Conservation (phyloP, 2,888 invertebrate species). For the Euzophera pinguis region DNA sequence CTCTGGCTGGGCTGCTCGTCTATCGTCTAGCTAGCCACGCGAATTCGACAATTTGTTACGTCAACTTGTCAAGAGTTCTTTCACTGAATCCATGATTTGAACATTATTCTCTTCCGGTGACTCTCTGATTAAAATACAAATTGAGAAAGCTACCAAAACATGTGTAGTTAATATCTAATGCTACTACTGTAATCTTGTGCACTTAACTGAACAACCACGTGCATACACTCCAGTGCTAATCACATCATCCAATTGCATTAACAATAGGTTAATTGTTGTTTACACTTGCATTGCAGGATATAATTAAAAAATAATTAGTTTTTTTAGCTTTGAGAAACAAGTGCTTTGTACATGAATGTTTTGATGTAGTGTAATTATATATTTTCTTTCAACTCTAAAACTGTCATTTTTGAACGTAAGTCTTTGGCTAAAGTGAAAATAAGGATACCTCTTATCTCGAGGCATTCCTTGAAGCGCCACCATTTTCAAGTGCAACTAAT, state of each 20-base stretch:
- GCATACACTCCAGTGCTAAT: constrained; percentile 1
- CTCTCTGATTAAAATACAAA: not conserved
- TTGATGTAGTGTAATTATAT: too few relatives aligned
- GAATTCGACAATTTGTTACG: constrained; percentile 61
- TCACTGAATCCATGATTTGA: not conserved
- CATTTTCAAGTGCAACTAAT: too few relatives aligned
- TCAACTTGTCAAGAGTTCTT: constrained; percentile 43
- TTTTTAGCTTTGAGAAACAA: not conserved
- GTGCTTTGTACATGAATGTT: too few relatives aligned
- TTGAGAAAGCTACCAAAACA: not conserved
- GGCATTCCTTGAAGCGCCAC: too few relatives aligned
- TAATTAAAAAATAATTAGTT: not conserved
- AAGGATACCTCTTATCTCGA: too few relatives aligned
- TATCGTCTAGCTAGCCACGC: constrained; percentile 32
- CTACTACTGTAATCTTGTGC: not conserved
- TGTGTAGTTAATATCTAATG: not conserved
- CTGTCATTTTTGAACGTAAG: too few relatives aligned
- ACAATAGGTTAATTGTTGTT: constrained; percentile 5
- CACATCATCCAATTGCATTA: constrained; percentile 1
- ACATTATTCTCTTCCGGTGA: not conserved
- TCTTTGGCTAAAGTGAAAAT: too few relatives aligned
- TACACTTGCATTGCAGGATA: not conserved
- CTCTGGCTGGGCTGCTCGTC: constrained; percentile 31
- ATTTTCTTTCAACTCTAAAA: too few relatives aligned
- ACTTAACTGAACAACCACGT: constrained; percentile 5